These are phyloP conservation scores for Crenichthys baileyi DNA, from an alignment of 2,797 vertebrate genomes.

Conservation along the genomic window DNA sequence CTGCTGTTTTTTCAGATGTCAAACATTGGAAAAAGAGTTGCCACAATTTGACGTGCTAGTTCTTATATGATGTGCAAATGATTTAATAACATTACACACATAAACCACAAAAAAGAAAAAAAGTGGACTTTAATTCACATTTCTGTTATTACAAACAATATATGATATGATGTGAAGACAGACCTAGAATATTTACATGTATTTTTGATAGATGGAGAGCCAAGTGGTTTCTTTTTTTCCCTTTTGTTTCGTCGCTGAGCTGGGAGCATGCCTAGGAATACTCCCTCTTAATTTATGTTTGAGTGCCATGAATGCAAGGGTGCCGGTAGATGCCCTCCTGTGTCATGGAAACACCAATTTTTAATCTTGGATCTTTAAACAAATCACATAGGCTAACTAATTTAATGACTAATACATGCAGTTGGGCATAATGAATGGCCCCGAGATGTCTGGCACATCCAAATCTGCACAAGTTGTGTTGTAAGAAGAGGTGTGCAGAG, in stretches of 20 bases:
- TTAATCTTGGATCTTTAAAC: conserved; percentile 69
- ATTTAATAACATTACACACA: not conserved
- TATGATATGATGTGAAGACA: not conserved
- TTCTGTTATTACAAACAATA: not conserved
- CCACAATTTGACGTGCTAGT: not conserved
- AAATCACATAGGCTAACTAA: conserved; percentile 54
- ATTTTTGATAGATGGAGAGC: conserved; percentile 33
- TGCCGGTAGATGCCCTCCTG: conserved; percentile 68
- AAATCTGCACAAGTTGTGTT: conserved; percentile 3
- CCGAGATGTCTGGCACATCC: conserved; percentile 33
- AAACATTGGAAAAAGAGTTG: not conserved
- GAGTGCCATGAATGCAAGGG: conserved; percentile 55
- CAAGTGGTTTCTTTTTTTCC: conserved; percentile 27
- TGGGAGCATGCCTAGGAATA: conserved; percentile 75
- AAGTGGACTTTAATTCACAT: not conserved
- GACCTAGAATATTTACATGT: conserved; percentile 36
- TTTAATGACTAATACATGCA: conserved; percentile 45
- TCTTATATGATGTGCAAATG: not conserved
- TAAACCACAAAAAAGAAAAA: not conserved
- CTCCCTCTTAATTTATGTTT: conserved; percentile 72
- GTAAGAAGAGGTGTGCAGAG: conserved; percentile 19
- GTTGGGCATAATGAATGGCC: conserved; percentile 32
- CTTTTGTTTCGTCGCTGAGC: conserved; percentile 37
- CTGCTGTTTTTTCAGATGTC: not conserved
- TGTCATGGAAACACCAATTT: conserved; percentile 81